phyloP scores from a whole-genome alignment of 2,797 vertebrate genomes.

The Chiloscyllium punctatum region DNA sequence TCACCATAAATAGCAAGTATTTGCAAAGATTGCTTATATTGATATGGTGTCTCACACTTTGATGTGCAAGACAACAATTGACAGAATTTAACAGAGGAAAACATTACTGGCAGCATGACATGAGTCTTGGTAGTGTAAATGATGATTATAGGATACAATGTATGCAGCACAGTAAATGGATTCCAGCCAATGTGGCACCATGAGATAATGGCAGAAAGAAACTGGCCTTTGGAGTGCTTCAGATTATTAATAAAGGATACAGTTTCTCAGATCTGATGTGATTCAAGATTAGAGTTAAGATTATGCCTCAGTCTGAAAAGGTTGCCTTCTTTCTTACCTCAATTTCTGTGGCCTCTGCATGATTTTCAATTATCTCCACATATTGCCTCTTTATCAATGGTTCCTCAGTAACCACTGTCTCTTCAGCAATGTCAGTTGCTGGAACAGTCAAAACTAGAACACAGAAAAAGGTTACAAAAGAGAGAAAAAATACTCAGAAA shows the following conservation, averaged over 20 bases:
- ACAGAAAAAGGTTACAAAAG: conserved; percentile 39
- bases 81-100: background rate
- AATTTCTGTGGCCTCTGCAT: conserved; percentile 67
- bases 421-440: conserved; percentile 78
- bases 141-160: background rate
- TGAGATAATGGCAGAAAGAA: background rate
- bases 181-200: background rate
- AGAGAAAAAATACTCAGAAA: background rate
- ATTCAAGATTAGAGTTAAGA: background rate
- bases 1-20: background rate
- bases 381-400: conserved; percentile 68
- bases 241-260: background rate
- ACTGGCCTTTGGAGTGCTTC: background rate
- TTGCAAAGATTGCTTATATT: background rate
- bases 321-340: conserved; percentile 56
- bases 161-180: background rate
- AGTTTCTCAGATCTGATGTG: background rate
- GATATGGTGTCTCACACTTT: background rate
- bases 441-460: conserved; percentile 71
- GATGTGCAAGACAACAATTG: background rate
- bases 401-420: conserved; percentile 77
- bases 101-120: background rate
- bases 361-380: conserved; percentile 73
- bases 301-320: no score
- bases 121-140: background rate